These are phyloP conservation scores for Probaryconus sp. DNA, from an alignment of 1,140 invertebrate genomes.

Conservation along the genomic window DNA sequence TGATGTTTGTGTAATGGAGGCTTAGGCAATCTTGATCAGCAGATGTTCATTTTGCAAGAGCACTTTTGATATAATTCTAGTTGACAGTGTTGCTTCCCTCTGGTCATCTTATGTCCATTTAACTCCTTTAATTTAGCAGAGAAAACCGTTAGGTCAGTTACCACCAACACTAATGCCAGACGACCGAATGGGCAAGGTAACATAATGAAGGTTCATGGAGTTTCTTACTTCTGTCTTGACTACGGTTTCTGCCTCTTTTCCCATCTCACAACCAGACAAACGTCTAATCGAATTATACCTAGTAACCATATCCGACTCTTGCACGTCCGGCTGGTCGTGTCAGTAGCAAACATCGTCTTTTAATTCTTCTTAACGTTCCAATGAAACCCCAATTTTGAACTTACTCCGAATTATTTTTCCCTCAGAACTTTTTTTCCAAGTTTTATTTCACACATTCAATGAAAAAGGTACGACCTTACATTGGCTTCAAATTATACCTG, in stretches of 20 bases:
- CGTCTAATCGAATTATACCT: constrained; percentile 76
- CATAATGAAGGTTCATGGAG: constrained; percentile 77
- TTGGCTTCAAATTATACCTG: no score
- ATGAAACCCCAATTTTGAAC: constrained; percentile 58
- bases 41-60: constrained; percentile 45
- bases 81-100: constrained; percentile 53
- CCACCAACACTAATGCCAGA: constrained; percentile 71
- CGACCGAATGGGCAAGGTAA: constrained; percentile 70
- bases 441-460: constrained; percentile 50
- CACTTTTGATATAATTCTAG: constrained; percentile 67
- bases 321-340: constrained; percentile 52
- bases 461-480: constrained; percentile 13
- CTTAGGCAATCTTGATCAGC: constrained; percentile 15
- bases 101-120: constrained; percentile 72
- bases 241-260: constrained; percentile 61
- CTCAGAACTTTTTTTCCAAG: constrained; percentile 39
- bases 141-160: constrained; percentile 73
- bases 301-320: constrained; percentile 64
- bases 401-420: constrained; percentile 57
- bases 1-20: constrained; percentile 3
- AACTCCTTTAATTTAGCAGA: constrained; percentile 74
- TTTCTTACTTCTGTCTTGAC: constrained; percentile 64
- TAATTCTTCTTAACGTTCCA: constrained; percentile 61
- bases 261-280: constrained; percentile 65
- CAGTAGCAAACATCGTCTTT: constrained; percentile 66